These are phyloP conservation scores for Epinotia bilunana DNA, from an alignment of 2,888 invertebrate genomes.

Conservation along the genomic window DNA sequence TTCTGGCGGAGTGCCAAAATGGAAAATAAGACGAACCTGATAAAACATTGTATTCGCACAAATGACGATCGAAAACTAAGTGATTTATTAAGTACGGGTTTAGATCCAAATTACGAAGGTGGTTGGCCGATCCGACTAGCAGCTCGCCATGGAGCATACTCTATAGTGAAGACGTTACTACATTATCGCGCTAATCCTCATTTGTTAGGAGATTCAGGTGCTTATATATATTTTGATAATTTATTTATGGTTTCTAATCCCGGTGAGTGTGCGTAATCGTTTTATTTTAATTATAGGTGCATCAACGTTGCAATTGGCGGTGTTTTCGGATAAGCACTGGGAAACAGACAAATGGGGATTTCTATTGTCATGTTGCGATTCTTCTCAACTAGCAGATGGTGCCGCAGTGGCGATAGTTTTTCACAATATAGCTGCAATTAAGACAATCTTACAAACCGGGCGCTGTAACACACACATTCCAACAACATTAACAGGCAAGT, in stretches of 20 bases:
- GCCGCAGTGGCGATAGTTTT: conserved; percentile 79
- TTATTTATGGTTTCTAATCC: not conserved
- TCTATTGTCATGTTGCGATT: conserved; percentile 74
- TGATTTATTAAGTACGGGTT: conserved; percentile 64
- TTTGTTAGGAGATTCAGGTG: conserved; percentile 73
- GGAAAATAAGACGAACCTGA: conserved; percentile 58
- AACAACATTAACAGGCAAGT: conserved; percentile 73
- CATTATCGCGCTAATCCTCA: conserved; percentile 77
- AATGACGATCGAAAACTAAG: conserved; percentile 63
- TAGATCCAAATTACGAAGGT: conserved; percentile 73
- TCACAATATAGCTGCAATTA: conserved; percentile 68
- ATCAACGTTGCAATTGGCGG: conserved; percentile 76
- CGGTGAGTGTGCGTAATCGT: not conserved
- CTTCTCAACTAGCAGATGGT: conserved; percentile 78
- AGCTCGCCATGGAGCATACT: conserved; percentile 68
- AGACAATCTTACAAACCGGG: conserved; percentile 72
- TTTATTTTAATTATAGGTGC: conserved; percentile 63
- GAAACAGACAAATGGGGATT: conserved; percentile 68
- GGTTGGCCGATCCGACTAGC: conserved; percentile 79
- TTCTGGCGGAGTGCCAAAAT: conserved; percentile 49
- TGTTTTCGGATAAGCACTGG: conserved; percentile 74
- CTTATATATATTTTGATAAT: conserved; percentile 35
- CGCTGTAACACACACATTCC: conserved; percentile 77
- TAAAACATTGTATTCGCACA: conserved; percentile 63
- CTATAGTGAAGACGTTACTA: conserved; percentile 67